Conservation (phyloP, 2,113 vertebrate species). For the Clarias batrachus region DNA sequence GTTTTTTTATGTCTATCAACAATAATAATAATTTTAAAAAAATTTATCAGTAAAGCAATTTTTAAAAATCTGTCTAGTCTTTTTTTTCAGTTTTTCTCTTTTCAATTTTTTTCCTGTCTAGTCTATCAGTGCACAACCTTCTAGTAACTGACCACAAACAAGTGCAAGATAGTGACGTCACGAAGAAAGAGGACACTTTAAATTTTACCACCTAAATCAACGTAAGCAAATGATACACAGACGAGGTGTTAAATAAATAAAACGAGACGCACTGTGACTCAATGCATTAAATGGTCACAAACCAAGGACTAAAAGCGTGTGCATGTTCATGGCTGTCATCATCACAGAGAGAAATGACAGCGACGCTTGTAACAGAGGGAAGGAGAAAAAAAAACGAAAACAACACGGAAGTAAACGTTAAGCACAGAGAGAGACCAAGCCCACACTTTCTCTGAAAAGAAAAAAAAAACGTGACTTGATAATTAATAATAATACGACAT, state of each 20-base stretch:
- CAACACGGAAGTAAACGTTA: conserved; percentile 32
- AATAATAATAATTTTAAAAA: no score
- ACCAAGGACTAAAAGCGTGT: no score
- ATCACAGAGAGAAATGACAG: background rate
- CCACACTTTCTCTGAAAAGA: background rate
- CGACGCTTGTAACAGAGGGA: background rate
- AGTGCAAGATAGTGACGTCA: background rate
- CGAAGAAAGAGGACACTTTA: background rate
- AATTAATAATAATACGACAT: no score
- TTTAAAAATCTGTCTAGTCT: background rate
- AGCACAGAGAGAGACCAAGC: background rate
- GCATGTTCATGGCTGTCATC: background rate
- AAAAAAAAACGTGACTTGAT: background rate
- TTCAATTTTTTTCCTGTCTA: no score
- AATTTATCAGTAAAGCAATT: background rate
- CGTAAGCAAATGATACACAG: background rate
- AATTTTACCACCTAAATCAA: background rate
- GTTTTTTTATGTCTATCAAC: background rate
- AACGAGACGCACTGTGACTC: no score
- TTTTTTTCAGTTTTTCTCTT: no score
- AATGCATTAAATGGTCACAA: no score
- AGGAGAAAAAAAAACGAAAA: background rate
- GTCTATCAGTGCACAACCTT: background rate
- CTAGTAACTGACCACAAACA: background rate
- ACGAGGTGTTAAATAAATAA: background rate